Conservation (phyloP, 2,113 vertebrate genomes). For the Gymnogyps californianus region DNA sequence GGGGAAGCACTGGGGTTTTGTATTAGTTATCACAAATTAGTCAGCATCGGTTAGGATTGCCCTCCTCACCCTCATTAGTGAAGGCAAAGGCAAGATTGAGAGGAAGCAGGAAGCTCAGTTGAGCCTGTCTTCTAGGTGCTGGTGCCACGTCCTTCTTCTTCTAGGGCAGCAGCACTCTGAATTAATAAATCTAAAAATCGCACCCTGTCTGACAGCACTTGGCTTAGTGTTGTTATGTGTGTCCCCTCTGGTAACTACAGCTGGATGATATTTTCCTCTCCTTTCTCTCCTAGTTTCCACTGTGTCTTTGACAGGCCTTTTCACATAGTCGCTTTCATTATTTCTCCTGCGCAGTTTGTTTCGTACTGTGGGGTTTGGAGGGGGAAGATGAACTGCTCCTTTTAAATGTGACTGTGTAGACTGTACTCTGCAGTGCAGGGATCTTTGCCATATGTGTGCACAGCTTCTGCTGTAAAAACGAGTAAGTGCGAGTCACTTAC, state of each 20-base stretch:
- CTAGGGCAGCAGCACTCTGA: background rate
- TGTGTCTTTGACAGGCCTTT: background rate
- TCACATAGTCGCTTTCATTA: background rate
- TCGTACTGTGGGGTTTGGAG: background rate
- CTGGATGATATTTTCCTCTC: background rate
- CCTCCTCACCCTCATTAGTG: constrained; percentile 6
- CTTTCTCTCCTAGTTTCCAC: background rate
- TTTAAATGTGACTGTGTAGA: background rate
- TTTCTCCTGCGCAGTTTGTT: background rate
- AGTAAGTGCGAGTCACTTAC: background rate
- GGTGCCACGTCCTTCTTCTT: background rate
- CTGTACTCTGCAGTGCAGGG: background rate
- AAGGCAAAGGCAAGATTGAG: background rate
- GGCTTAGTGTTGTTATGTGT: background rate
- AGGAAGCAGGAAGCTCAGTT: background rate
- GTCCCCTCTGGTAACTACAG: background rate
- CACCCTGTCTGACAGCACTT: background rate
- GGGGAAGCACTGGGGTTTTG: background rate
- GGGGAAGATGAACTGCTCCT: background rate
- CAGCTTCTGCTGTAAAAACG: background rate
- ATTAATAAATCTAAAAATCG: background rate
- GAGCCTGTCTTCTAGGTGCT: background rate
- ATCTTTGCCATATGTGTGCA: background rate
- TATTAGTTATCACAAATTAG: background rate
- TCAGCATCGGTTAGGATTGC: background rate